Conservation (phyloP, 2,797 vertebrate species). For the Pempheris klunzingeri region DNA sequence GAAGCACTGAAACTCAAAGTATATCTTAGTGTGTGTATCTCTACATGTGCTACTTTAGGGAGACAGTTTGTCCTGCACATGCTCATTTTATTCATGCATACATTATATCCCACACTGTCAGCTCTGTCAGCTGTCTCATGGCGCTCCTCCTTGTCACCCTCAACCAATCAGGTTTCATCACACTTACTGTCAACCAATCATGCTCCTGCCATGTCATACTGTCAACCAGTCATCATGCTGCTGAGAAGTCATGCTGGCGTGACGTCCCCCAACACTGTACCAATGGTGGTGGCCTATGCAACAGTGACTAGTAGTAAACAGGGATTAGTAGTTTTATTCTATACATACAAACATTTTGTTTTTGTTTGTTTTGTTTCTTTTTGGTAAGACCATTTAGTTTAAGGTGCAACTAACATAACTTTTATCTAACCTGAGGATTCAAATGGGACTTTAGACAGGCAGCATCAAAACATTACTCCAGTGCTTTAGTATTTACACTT, state of each 20-base stretch:
- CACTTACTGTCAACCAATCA: not conserved
- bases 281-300: too few species aligned
- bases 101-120: not conserved
- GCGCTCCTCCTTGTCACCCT: not conserved
- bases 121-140: not conserved
- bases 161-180: not conserved
- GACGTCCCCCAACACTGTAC: not conserved
- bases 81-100: not conserved
- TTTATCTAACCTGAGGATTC: not conserved
- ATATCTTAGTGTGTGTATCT: not conserved
- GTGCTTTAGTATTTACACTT: not conserved
- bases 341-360: too few species aligned
- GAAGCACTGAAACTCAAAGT: slow-evolving; percentile 6
- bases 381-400: too few species aligned
- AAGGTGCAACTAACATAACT: not conserved
- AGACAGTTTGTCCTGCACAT: not conserved
- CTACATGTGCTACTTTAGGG: not conserved
- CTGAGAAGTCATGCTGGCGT: too few species aligned
- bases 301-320: too few species aligned
- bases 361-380: too few species aligned
- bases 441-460: not conserved
- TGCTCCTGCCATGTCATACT: slow-evolving; percentile 1
- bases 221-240: too few species aligned
- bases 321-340: not conserved
- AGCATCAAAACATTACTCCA: not conserved